A percentile compares a stretch with the other conserved stretches of the same genome.
These are phyloP conservation scores for Aurelia coerulea DNA, from an alignment of 30 jellyfish, hydroid and myxozoan genomes.

Conservation along the genomic window DNA sequence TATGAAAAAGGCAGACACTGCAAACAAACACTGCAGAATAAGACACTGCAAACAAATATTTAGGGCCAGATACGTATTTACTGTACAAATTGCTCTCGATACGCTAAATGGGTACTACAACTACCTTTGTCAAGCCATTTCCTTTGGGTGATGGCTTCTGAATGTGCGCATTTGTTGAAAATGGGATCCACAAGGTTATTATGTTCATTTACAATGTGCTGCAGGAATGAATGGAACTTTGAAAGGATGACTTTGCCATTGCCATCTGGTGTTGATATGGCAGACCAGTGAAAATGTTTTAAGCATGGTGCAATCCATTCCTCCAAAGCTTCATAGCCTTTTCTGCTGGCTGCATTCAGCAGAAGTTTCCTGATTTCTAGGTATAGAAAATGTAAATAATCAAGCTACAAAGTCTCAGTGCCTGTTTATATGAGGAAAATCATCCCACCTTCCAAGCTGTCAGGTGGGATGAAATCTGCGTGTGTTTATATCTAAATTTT, in stretches of 20 bases:
- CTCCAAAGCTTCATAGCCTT: conserved; percentile 5
- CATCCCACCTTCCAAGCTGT: too few relatives aligned
- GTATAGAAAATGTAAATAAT: too few relatives aligned
- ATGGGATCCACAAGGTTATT: conserved; percentile 3
- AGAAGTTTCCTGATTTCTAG: conserved; percentile 20
- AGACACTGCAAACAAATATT: too few relatives aligned
- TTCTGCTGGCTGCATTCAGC: conserved; percentile 15
- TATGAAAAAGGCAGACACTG: too few relatives aligned
- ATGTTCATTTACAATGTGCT: conserved; percentile 18
- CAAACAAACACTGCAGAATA: too few relatives aligned
- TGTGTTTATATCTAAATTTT: too few relatives aligned
- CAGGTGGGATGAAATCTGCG: too few relatives aligned
- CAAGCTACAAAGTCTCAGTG: too few relatives aligned
- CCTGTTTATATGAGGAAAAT: too few relatives aligned
- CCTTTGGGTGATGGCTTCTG: conserved; percentile 10
- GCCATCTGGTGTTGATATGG: conserved; percentile 31
- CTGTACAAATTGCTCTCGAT: too few relatives aligned
- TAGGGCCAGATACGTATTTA: too few relatives aligned
- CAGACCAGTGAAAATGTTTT: conserved; percentile 9
- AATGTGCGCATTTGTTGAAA: background rate
- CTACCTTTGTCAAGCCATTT: conserved; percentile 28
- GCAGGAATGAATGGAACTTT: conserved; percentile 30
- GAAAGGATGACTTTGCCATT: conserved; percentile 35
- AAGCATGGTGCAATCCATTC: conserved; percentile 12
- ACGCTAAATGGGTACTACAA: too few relatives aligned